These are phyloP conservation scores for Stictonetta naevosa DNA, from an alignment of 2,113 vertebrate genomes.

Conservation along the genomic window DNA sequence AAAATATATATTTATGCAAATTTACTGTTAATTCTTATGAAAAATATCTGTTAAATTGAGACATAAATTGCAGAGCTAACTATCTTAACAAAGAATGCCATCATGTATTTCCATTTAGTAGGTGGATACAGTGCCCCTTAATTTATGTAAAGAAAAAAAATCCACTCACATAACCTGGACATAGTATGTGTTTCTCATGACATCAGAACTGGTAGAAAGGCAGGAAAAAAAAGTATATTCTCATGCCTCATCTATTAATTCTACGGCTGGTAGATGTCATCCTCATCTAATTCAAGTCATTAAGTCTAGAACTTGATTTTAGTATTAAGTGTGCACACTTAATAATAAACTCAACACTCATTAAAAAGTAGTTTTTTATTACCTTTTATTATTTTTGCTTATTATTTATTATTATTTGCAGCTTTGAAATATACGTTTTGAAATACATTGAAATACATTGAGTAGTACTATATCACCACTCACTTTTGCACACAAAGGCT, in stretches of 20 bases:
- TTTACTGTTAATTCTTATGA: background rate
- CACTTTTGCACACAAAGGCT: background rate
- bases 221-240: background rate
- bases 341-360: background rate
- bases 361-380: background rate
- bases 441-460: background rate
- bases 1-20: background rate
- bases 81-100: background rate
- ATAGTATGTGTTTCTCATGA: background rate
- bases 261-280: background rate
- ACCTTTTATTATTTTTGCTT: background rate
- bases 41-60: too few relatives aligned
- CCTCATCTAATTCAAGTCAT: background rate
- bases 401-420: background rate
- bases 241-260: background rate
- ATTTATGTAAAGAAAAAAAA: background rate
- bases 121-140: background rate
- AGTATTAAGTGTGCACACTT: background rate
- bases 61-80: background rate
- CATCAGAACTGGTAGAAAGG: background rate
- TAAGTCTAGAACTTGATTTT: background rate
- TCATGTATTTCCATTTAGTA: background rate
- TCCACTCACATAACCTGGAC: background rate
- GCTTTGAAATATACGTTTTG: background rate
- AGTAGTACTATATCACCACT: background rate